These are phyloP conservation scores for Pituophis catenifer DNA, from an alignment of 2,113 vertebrate genomes.

Conservation along the genomic window DNA sequence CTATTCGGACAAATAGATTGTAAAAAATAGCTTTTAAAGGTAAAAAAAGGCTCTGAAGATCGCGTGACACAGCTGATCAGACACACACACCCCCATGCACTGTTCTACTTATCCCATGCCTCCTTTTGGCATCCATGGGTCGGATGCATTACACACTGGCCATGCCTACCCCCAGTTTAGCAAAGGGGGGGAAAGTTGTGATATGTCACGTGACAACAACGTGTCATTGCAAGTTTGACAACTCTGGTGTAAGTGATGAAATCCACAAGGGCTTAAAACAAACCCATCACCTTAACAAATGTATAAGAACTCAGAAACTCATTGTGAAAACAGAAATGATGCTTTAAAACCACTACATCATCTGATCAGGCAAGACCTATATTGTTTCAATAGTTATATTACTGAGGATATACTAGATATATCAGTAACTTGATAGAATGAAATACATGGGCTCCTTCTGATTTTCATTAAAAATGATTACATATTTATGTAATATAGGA, in stretches of 20 bases:
- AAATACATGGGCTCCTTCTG: background rate
- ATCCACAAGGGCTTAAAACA: background rate
- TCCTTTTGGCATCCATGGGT: too few relatives aligned
- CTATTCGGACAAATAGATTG: too few relatives aligned
- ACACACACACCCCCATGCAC: too few relatives aligned
- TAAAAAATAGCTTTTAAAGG: too few relatives aligned
- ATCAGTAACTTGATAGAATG: background rate
- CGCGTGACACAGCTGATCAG: too few relatives aligned
- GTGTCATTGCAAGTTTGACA: too few relatives aligned
- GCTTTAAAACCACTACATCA: background rate
- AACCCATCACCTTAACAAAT: background rate
- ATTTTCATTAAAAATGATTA: conserved; percentile 25
- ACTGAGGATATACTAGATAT: background rate
- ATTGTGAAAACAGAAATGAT: background rate
- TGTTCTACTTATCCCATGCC: too few relatives aligned
- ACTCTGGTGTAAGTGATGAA: background rate
- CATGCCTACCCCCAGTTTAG: too few relatives aligned
- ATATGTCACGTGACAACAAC: too few relatives aligned
- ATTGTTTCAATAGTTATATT: conserved; percentile 8
- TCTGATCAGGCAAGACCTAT: background rate
- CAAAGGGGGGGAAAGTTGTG: too few relatives aligned
- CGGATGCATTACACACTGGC: too few relatives aligned
- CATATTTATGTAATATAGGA: conserved; percentile 7
- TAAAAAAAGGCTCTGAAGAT: too few relatives aligned
- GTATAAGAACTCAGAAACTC: background rate